A percentile compares a stretch with the other conserved stretches of the same genome.
Conservation (phyloP, 2,797 vertebrate species). For the Halcyon smyrnensis region DNA sequence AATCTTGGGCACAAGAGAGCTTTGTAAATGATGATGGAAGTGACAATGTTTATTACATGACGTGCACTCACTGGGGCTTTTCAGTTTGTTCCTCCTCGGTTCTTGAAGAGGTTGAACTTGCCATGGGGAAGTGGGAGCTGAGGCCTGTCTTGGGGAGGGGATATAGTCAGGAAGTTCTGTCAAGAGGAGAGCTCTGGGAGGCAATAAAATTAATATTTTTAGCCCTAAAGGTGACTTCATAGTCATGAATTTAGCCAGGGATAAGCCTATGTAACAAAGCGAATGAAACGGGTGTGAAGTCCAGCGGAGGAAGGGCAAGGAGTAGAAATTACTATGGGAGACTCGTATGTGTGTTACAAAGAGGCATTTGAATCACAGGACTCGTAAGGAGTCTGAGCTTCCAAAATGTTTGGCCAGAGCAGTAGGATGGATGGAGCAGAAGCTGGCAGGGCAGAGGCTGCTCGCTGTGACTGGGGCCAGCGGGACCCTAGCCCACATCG, state of each 20-base stretch:
- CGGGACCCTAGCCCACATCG: background rate
- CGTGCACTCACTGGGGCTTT: background rate
- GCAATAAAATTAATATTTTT: background rate
- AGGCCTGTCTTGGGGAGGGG: background rate
- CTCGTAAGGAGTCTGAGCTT: background rate
- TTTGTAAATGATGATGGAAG: background rate
- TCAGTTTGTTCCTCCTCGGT: background rate
- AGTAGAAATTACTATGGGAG: background rate
- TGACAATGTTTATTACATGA: background rate
- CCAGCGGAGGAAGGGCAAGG: background rate
- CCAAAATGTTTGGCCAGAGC: background rate
- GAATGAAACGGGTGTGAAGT: background rate
- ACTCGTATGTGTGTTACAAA: background rate
- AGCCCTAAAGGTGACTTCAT: background rate
- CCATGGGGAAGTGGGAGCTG: background rate
- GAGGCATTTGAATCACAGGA: background rate
- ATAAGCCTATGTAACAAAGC: background rate
- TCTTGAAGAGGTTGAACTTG: background rate
- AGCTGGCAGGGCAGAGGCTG: background rate
- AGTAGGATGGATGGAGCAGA: background rate
- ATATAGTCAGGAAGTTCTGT: background rate
- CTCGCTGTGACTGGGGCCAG: background rate
- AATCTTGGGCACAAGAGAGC: background rate
- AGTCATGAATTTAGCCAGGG: background rate
- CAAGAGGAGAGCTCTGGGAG: background rate